Base-by-base conservation (phyloP, 1,140 invertebrate species). In the Doryteuthis pealeii region DNA sequence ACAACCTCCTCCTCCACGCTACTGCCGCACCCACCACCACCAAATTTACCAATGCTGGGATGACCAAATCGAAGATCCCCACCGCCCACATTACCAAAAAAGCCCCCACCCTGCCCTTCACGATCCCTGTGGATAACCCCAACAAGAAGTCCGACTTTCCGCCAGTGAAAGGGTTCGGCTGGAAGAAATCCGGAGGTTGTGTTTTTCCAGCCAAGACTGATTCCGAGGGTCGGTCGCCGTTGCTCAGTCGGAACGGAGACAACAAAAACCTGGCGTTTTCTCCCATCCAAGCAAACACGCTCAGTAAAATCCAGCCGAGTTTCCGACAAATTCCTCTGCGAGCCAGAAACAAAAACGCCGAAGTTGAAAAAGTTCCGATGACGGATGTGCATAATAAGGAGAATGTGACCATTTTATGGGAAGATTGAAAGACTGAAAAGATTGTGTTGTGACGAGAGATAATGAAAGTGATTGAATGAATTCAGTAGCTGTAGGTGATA, bases 251-350 rank as follows among this genome's bases (percentile, higher is more conserved):
- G 35, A 40, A 40, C 35, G 10, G 35, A 5, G 35, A 40, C 35
- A 40, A 40, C 35, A 40, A 40, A 3, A 40, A 40, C 35, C 73
- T 83, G 8, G 68, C 78, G 0, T 72, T 75, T 15, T 73, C 76
- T 33, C 76, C 73, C 28, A 65, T 78, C 22, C 80, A 83, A 45
- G 74, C 75, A 31, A 81, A 81, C 72, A 80, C 80, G 12, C 81
- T 80, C 12, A 43, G 77, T 1, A 74, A 70, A 26, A 81, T 83
- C 45, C 33, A 35, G n/a, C 68, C 68, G 28, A 70, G 33, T 14
- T 31, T 6, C 33, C 33, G 15, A 31, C 28, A 31, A 35, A 33
- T 28, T 28, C 28, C 6, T 12, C 0, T 35, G 33, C 18, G 18
- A 69, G 8, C 45, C 45, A 30, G 31, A 67, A 14, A 68, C 35